These are phyloP conservation scores for Triplophysa yarkandensis DNA, from an alignment of 2,797 vertebrate species.

Conservation along the genomic window DNA sequence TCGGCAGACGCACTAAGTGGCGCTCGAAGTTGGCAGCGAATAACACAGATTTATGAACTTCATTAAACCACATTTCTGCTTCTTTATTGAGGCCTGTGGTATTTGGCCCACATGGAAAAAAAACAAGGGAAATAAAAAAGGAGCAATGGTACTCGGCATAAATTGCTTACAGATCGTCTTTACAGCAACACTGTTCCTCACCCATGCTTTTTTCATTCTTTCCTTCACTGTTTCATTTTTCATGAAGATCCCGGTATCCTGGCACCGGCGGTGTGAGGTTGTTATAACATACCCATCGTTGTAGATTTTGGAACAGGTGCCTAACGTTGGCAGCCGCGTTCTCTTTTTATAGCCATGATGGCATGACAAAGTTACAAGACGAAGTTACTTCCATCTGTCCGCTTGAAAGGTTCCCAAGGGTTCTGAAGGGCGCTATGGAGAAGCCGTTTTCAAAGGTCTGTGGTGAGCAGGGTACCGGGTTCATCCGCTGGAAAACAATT, in stretches of 20 bases:
- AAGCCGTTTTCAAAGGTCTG: constrained; percentile 70
- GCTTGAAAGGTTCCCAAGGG: constrained; percentile 70
- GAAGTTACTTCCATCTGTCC: constrained; percentile 68
- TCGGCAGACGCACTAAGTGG: constrained; percentile 62
- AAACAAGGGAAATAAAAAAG: constrained; percentile 41
- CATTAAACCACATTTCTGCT: constrained; percentile 76
- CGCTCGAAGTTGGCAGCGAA: constrained; percentile 71
- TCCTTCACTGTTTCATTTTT: constrained; percentile 45
- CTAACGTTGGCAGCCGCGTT: constrained; percentile 58
- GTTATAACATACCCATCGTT: constrained; percentile 57
- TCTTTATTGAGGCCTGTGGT: constrained; percentile 75
- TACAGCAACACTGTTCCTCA: constrained; percentile 1
- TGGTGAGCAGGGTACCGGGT: constrained; percentile 53
- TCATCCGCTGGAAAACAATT: constrained; percentile 18
- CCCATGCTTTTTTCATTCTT: constrained; percentile 50
- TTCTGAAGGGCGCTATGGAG: constrained; percentile 67
- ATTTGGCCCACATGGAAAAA: constrained; percentile 68
- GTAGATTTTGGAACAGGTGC: constrained; percentile 74
- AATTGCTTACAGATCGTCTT: constrained; percentile 69
- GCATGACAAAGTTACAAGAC: constrained; percentile 65
- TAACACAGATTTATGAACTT: constrained; percentile 81
- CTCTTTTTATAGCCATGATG: constrained; percentile 59
- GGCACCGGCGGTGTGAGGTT: constrained; percentile 46
- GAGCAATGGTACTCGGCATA: constrained; percentile 61
- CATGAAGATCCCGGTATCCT: constrained; percentile 52